Evolutionary conservation across 2,797 vertebrate genomes (phyloP).

Genomic region (Rhabdophis nuchalis): DNA sequence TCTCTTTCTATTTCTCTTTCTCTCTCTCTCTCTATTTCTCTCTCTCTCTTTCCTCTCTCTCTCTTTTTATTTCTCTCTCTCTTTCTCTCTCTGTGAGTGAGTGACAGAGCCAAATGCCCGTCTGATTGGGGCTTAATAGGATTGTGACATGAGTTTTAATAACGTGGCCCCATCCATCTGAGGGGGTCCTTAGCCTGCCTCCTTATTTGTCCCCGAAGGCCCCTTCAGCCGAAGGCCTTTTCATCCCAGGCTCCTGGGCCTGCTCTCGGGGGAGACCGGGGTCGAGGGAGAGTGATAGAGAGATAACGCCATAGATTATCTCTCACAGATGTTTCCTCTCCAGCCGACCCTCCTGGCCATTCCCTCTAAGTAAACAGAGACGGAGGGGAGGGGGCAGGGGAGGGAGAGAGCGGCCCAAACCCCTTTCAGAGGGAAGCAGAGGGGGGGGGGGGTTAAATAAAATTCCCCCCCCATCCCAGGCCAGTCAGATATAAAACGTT

Average conservation of each 20-base stretch:
- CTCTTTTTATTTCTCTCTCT: no score
- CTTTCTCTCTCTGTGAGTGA: no score
- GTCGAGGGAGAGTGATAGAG: conserved; percentile 76
- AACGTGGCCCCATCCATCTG: conserved; percentile 84
- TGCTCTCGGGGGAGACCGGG: conserved; percentile 73
- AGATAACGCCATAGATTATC: conserved; percentile 83
- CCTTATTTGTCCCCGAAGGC: conserved; percentile 83
- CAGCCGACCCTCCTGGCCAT: conserved; percentile 72
- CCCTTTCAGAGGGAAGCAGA: conserved; percentile 35
- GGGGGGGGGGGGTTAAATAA: not conserved
- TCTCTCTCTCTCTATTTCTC: no score
- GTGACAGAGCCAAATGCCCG: conserved; percentile 70
- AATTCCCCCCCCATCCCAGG: not conserved
- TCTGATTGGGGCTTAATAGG: conserved; percentile 87
- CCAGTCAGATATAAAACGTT: not conserved
- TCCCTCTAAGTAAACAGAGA: conserved; percentile 83
- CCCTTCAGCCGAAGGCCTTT: conserved; percentile 76
- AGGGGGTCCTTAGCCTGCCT: conserved; percentile 79
- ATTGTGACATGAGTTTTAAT: conserved; percentile 86
- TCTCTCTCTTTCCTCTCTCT: no score
- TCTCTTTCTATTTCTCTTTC: no score
- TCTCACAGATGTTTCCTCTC: conserved; percentile 81
- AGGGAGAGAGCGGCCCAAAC: conserved; percentile 62
- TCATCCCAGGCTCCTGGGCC: conserved; percentile 76
- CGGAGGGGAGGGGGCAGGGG: conserved; percentile 60